Evolutionary conservation across 2,113 vertebrate genomes (phyloP), one percentile per base, ranked within the genome.

Genomic region (Protomyctophum bolini): DNA sequence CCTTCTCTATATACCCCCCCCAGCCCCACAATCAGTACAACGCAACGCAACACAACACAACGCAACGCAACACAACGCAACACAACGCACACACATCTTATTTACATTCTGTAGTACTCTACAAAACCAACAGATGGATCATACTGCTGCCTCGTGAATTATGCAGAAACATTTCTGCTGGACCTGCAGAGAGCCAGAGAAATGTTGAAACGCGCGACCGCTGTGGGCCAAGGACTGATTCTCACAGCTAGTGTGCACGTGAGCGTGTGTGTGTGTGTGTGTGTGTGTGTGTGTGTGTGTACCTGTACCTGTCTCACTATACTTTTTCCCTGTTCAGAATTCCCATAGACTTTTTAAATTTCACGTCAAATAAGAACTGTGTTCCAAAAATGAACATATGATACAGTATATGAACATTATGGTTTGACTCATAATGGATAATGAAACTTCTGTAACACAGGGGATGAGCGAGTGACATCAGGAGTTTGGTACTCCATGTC

Each of bases 101-200:
- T 88, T 80, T 89, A 82, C 80, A 86, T 86, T 86, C 87, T 79
- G 85, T 84, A 89, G 88, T 87, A 90, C 88, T 83, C 84, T 54
- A 83, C 80, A 75, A 68, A 81, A 49, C 12, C 72, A 84, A 87
- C 90, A 91, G 90, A 90, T 89, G 90, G 90, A 89, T 87, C 77
- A 70, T 83, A 82, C 81, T 88, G 60, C 71, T 75, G 73, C 63
- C 84, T 89, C 59, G 62, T 91, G 84, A 89, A 90, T 89, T 81
- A 91, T 89, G 87, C 89, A 90, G 80, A 69, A 70, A 83, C 73
- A 76, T 85, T 84, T 76, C 33, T 41, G 3, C 33, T 41, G 33
- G 75, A 79, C 81, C 83, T 76, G 48, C 69, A 76, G 56, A 60
- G 75, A 75, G 80, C 81, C 80, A 81, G 77, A 87, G 71, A 70